Conservation (phyloP, 1,140 invertebrate genomes). For the Lethrus apterus region DNA sequence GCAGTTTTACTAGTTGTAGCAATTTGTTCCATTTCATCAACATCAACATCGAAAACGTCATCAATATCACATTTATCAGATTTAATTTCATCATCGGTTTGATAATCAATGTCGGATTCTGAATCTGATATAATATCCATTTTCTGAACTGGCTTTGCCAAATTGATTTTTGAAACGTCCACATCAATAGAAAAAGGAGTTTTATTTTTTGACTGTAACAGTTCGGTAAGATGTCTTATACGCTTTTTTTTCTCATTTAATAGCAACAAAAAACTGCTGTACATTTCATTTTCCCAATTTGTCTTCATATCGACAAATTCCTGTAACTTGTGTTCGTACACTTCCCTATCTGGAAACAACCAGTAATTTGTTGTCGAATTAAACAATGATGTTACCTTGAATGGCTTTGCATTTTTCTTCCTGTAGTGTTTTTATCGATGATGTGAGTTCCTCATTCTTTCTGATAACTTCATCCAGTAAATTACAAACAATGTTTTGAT, state of each 20-base stretch:
- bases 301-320: slow-evolving; percentile 7
- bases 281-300: slow-evolving; percentile 13
- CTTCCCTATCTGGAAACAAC: slow-evolving; percentile 6
- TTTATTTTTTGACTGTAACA: slow-evolving; percentile 5
- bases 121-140: slow-evolving; percentile 4
- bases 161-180: background rate
- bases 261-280: slow-evolving; percentile 13
- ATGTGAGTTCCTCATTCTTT: background rate
- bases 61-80: slow-evolving; percentile 1
- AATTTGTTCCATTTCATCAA: slow-evolving; percentile 1
- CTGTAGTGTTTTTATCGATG: background rate
- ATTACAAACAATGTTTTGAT: slow-evolving; percentile 6
- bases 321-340: slow-evolving; percentile 1
- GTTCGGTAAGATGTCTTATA: slow-evolving; percentile 7
- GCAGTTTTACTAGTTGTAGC: background rate
- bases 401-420: background rate
- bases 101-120: slow-evolving; percentile 4
- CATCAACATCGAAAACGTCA: slow-evolving; percentile 3
- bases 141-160: background rate
- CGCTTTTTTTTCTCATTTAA: slow-evolving; percentile 17
- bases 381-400: background rate
- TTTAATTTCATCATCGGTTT: background rate
- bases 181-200: background rate
- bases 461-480: background rate
- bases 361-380: background rate